These are phyloP conservation scores for Cavia porcellus DNA, from an alignment of 2,113 vertebrate genomes.

Conservation along the genomic window DNA sequence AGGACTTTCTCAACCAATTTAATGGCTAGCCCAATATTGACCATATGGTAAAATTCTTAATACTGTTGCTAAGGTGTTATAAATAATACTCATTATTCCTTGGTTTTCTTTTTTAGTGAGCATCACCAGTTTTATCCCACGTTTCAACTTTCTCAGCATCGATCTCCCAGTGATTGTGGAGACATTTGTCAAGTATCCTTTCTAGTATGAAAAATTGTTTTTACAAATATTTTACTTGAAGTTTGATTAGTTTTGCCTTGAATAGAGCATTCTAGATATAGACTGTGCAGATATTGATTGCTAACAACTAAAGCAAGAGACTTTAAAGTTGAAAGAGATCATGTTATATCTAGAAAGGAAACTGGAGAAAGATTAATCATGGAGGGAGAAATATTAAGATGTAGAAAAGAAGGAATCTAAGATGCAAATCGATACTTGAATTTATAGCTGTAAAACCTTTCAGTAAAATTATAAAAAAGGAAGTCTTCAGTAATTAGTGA, in stretches of 20 bases:
- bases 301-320: slow-evolving; percentile 7
- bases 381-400: slow-evolving; percentile 24
- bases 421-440: slow-evolving; percentile 35
- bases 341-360: background rate
- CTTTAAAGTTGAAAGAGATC: slow-evolving; percentile 46
- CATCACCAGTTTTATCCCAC: slow-evolving; percentile 97
- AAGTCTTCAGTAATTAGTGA: background rate
- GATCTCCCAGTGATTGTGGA: slow-evolving; percentile 96
- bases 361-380: background rate
- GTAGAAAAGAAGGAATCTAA: background rate
- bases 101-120: slow-evolving; percentile 91
- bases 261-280: background rate
- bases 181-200: slow-evolving; percentile 99
- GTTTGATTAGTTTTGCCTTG: slow-evolving; percentile 50
- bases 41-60: slow-evolving; percentile 35
- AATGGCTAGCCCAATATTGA: slow-evolving; percentile 1
- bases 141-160: slow-evolving; percentile 95
- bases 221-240: slow-evolving; percentile 69
- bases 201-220: slow-evolving; percentile 69
- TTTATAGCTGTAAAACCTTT: slow-evolving; percentile 26
- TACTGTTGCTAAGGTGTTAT: slow-evolving; percentile 47
- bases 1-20: slow-evolving; percentile 44
- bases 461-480: slow-evolving; percentile 44
- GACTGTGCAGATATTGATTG: background rate
- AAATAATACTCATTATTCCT: slow-evolving; percentile 57